phyloP scores from a whole-genome alignment of 2,113 vertebrate species.

The Anser cygnoides region DNA sequence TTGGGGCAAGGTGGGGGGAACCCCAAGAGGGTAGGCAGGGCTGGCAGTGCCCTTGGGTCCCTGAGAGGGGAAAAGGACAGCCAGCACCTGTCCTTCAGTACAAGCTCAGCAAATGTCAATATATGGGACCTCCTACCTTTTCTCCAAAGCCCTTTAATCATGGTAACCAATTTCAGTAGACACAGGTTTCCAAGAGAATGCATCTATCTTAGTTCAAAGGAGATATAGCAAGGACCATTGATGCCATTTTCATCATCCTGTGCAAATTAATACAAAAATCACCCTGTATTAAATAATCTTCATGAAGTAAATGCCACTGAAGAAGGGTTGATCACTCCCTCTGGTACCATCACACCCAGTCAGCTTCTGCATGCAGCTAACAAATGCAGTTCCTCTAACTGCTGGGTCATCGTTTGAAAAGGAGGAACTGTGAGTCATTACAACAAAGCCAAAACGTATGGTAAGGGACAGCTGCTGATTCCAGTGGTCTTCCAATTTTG shows the following conservation, averaged over 20 bases:
- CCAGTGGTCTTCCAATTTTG: background rate
- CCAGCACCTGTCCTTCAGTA: background rate
- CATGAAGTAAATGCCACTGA: background rate
- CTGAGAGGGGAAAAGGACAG: background rate
- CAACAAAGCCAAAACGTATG: background rate
- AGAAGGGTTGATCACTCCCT: background rate
- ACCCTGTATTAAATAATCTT: background rate
- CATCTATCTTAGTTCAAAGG: background rate
- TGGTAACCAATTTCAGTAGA: background rate
- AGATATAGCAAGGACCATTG: background rate
- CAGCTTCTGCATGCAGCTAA: background rate
- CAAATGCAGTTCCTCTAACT: background rate
- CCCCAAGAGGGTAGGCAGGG: fast-evolving
- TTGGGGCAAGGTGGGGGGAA: fast-evolving
- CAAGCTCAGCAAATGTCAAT: background rate
- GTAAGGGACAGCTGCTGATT: background rate
- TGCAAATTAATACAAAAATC: background rate
- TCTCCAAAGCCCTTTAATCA: background rate
- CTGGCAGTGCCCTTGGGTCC: fast-evolving
- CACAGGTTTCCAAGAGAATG: background rate
- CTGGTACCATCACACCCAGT: background rate
- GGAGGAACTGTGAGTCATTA: background rate
- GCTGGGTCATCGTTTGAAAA: background rate
- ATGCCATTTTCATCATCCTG: background rate
- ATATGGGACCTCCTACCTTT: background rate